Evolutionary conservation across 1,140 invertebrate genomes (phyloP), one percentile per base, ranked within the genome.

Genomic region (Megathymus violae): DNA sequence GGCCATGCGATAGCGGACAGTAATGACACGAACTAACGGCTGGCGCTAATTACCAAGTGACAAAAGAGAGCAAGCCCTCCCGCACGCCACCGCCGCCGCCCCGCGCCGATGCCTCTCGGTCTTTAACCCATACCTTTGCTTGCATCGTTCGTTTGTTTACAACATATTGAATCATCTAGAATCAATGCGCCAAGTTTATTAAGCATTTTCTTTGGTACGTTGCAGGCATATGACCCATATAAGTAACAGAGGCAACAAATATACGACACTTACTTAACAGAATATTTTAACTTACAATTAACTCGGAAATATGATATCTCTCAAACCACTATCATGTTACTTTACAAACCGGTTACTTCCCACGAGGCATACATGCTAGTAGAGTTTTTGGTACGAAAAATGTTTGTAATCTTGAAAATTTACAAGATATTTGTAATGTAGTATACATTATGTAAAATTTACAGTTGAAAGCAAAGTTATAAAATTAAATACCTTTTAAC

Each of bases 71-170:
- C 70, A 56, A 47, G 64, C 46, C 63, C 63, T 50, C 64, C 62
- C 67, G 71, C 67, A 47, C 63, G 56, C 43, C 64, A 16, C 48
- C 34, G 15, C 48, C 31, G 15, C 46, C 19, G 27, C 40, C 63
- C 50, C 68, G 65, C 61, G 25, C 64, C 62, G 52, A 69, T 64
- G 60, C 47, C 54, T 62, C 54, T 69, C 78, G 81, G 80, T 85
- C 76, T 80, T 85, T 86, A 86, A 85, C 83, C 74, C 68, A 40
- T 51, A 34, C 47, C 65, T 60, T 48, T 64, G 71, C 52, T 72
- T 52, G 58, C 58, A 50, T 74, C 67, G 59, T 62, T 69, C 67
- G 62, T 78, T 84, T 83, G 76, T 82, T 81, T 82, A 80, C 69
- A 47, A 69, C 48, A 22, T 38, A 25, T 7, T 74, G 66, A 78